Base-by-base conservation (phyloP, 1,140 invertebrate species). In the Megathymus violae region DNA sequence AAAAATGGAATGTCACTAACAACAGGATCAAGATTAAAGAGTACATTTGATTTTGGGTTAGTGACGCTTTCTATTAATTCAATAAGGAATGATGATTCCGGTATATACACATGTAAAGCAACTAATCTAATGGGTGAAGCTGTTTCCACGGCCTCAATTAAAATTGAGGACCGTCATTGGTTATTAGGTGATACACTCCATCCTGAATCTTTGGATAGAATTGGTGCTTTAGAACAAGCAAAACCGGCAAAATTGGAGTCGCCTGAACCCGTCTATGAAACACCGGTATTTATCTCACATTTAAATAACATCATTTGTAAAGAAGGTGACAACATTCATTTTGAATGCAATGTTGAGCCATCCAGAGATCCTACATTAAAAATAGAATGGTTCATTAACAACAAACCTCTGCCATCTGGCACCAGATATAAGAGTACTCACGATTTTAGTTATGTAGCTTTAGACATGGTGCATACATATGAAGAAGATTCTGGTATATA, bases 361-460 rank as follows among this genome's bases (percentile, higher is more conserved):
- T 95, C 97, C 7, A 96, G 98, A 31, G 99, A 99, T 92, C 97
- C 98, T 1, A 98, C 97, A 16, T 92, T 99, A 40, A 98, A 97
- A 89, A 97, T 99, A 0, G 98, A 99, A 93, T 99, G 98, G 98
- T 99, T 97, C 91, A 95, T 96, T 48, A 98, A 98, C 78, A 96
- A 95, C 9, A 95, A 97, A 89, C 94, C 95, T 4, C 84, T 98
- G 54, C 95, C 95, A 64, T 94, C 93, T 40, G 97, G 96, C 19
- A 93, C 96, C 2, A 94, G 96, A 78, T 97, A 95, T 74, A 97
- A 97, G 79, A 94, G 95, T 10, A 96, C 94, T 14, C 97, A 97
- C 74, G 97, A 98, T 76, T 98, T 98, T 89, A 97, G 97, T 16
- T 97, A 96, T 64, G 95, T 97, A 0, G 94, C 96, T 22, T 88